Conservation (phyloP, 2,113 vertebrate species). For the Urocolius indicus region DNA sequence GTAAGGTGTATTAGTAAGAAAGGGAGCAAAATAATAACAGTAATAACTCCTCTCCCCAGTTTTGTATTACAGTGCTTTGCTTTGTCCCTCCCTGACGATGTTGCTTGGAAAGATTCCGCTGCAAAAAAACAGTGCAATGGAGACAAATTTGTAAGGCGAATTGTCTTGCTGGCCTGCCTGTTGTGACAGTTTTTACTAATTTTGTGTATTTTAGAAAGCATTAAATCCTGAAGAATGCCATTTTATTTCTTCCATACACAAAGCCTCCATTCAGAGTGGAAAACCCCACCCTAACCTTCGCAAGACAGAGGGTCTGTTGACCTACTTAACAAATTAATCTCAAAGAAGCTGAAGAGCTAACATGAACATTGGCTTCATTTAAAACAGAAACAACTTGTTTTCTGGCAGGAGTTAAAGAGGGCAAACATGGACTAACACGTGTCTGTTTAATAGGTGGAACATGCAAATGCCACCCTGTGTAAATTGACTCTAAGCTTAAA, state of each 20-base stretch:
- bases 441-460: neutral
- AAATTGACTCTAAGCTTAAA: neutral
- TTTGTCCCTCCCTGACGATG: neutral
- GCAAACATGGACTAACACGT: neutral
- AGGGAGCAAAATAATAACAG: neutral
- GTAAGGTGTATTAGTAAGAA: neutral
- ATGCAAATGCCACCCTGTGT: neutral
- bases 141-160: neutral
- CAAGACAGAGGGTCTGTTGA: conserved; percentile 24
- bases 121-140: neutral
- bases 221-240: neutral
- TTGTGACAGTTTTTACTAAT: neutral
- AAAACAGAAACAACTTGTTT: conserved; percentile 8
- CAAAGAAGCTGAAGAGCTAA: conserved; percentile 3
- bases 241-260: neutral
- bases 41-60: neutral
- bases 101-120: neutral
- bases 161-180: neutral
- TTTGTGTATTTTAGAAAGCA: neutral
- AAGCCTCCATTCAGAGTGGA: conserved; percentile 16
- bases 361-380: conserved; percentile 49
- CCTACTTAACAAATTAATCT: conserved; percentile 58
- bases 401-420: conserved; percentile 2
- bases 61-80: neutral
- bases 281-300: neutral